These are phyloP conservation scores for Melopsittacus undulatus DNA, from an alignment of 2,797 vertebrate genomes.

Conservation along the genomic window DNA sequence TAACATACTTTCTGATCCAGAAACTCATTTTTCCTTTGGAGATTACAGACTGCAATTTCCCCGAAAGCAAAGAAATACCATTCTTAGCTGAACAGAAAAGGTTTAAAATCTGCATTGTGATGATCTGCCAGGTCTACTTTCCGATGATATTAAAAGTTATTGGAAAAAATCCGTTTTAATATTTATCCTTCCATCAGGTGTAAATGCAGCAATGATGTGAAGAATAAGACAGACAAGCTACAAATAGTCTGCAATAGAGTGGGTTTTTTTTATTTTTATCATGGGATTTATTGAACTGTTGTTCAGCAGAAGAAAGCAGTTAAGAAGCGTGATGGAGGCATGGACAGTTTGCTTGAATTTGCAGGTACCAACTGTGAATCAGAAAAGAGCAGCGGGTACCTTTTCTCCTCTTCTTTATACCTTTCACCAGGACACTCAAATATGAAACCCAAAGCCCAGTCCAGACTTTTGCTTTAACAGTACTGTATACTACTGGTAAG, in stretches of 20 bases:
- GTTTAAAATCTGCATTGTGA: background rate
- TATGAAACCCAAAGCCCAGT: background rate
- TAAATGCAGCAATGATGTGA: background rate
- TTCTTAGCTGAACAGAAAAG: background rate
- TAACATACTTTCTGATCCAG: background rate
- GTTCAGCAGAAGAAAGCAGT: background rate
- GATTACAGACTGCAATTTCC: background rate
- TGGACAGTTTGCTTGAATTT: background rate
- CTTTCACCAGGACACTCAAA: background rate
- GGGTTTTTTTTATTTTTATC: background rate
- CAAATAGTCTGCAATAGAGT: background rate
- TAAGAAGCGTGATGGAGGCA: background rate
- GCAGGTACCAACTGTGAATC: background rate
- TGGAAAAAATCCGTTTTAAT: background rate
- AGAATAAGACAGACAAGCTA: background rate
- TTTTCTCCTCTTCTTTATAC: background rate
- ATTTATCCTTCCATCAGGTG: background rate
- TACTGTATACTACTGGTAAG: background rate
- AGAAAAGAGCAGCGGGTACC: background rate
- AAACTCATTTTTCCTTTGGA: background rate
- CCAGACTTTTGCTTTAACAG: background rate
- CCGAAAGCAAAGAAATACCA: background rate
- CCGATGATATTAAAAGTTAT: rapidly evolving
- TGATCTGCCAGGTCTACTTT: background rate
- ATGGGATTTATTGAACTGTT: background rate